Evolutionary conservation across 2,113 vertebrate species (phyloP).

Genomic region (Ginglymostoma cirratum): DNA sequence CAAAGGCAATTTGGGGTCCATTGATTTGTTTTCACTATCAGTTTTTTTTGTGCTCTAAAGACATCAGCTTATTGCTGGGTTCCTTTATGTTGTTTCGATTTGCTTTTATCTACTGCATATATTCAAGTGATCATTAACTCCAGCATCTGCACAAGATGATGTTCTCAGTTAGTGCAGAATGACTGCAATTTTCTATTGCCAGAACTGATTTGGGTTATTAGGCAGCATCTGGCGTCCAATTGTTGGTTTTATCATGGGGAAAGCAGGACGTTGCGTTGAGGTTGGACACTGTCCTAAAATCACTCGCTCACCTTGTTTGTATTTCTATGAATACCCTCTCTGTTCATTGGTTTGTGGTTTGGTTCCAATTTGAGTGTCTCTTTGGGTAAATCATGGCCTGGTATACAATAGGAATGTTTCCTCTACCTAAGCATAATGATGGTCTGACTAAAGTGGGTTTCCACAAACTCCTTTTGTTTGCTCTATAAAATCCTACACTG

Average conservation of each 20-base stretch:
- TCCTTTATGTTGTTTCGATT: not conserved
- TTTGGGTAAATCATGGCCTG: too few relatives aligned
- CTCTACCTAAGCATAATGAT: too few relatives aligned
- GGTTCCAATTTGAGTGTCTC: too few relatives aligned
- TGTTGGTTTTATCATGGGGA: not conserved
- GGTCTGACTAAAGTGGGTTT: too few relatives aligned
- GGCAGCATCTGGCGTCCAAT: not conserved
- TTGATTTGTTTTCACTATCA: not conserved
- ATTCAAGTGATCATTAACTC: constrained; percentile 33
- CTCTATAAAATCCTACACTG: too few relatives aligned
- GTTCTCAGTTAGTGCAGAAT: not conserved
- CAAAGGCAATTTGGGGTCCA: not conserved
- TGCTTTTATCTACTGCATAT: not conserved
- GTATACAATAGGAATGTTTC: too few relatives aligned
- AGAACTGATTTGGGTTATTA: constrained; percentile 2
- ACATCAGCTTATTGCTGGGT: not conserved
- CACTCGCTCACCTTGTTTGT: not conserved
- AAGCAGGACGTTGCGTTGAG: not conserved
- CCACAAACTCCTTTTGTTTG: too few relatives aligned
- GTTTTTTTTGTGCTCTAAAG: not conserved
- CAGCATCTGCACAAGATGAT: not conserved
- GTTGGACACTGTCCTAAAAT: not conserved
- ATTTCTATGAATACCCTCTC: not conserved
- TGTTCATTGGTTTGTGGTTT: not conserved
- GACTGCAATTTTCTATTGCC: constrained; percentile 7